A percentile compares a stretch with the other conserved stretches of the same genome.
Evolutionary conservation across 2,113 vertebrate genomes (phyloP).

Genomic region (Polypterus senegalus): DNA sequence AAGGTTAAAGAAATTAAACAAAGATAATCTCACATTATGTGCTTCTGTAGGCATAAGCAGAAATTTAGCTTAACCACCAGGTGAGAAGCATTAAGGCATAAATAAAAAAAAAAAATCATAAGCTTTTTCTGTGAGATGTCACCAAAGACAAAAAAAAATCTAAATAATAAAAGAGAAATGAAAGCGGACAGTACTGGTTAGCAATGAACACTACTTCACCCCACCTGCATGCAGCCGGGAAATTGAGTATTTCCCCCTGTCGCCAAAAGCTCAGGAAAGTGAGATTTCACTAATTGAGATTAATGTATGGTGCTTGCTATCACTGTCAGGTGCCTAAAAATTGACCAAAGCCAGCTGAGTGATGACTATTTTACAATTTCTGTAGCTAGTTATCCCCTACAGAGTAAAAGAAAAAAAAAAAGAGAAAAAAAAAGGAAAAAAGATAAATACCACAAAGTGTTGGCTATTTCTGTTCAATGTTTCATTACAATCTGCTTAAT

Average conservation of each 20-base stretch:
- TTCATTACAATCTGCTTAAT: too few relatives aligned
- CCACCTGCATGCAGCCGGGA: slow-evolving; percentile 1
- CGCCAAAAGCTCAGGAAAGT: background rate
- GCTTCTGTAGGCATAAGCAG: too few relatives aligned
- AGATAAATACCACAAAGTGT: too few relatives aligned
- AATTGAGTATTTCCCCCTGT: background rate
- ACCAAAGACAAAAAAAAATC: slow-evolving; percentile 11
- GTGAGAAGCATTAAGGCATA: background rate
- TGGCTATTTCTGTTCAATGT: too few relatives aligned
- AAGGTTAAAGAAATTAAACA: too few relatives aligned
- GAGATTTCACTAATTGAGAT: slow-evolving; percentile 9
- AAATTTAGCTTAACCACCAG: background rate
- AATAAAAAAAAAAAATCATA: slow-evolving; percentile 9
- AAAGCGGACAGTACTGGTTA: slow-evolving; percentile 17
- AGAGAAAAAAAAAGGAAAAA: too few relatives aligned
- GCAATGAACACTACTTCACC: background rate
- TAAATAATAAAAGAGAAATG: slow-evolving; percentile 18
- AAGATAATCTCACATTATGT: too few relatives aligned
- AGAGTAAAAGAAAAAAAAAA: background rate
- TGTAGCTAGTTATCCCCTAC: background rate
- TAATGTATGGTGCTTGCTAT: slow-evolving; percentile 6
- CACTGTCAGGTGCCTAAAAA: slow-evolving; percentile 1
- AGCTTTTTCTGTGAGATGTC: background rate
- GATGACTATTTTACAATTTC: background rate
- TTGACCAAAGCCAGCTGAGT: background rate